Evolutionary conservation across 2,113 vertebrate genomes (phyloP).

Genomic region (Cyprinus carpio): DNA sequence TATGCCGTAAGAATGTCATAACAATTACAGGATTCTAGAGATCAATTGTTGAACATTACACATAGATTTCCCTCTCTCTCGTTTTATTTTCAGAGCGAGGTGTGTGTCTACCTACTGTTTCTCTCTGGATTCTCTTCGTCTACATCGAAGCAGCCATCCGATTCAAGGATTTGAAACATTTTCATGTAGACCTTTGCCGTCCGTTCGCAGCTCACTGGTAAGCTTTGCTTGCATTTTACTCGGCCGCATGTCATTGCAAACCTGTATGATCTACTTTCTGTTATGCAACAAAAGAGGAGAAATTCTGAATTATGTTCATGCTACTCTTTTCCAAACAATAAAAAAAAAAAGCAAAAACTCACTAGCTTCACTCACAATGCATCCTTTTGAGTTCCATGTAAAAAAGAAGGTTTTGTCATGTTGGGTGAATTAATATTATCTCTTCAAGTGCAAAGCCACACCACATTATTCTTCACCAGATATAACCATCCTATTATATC

Average conservation of each 20-base stretch:
- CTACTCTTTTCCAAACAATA: background rate
- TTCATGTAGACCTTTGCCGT: conserved; percentile 96
- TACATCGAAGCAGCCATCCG: conserved; percentile 99
- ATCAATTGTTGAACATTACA: background rate
- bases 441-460: background rate
- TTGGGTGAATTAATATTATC: background rate
- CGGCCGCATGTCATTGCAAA: background rate
- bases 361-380: background rate
- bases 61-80: background rate
- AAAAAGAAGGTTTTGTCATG: background rate
- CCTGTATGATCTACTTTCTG: no score
- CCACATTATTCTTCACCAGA: background rate
- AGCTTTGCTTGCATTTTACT: background rate
- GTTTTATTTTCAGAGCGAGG: conserved; percentile 82
- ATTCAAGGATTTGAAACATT: conserved; percentile 99
- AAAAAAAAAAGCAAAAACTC: background rate
- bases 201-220: conserved; percentile 98
- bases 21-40: background rate
- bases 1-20: background rate
- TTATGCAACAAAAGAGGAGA: background rate
- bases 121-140: conserved; percentile 97
- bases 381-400: background rate
- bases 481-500: background rate
- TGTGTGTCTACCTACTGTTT: conserved; percentile 96
- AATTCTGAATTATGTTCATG: background rate